Evolutionary conservation across 2,888 invertebrate species (phyloP), one percentile per base, ranked within the genome.

Genomic region (Lasioglossum lativentre): DNA sequence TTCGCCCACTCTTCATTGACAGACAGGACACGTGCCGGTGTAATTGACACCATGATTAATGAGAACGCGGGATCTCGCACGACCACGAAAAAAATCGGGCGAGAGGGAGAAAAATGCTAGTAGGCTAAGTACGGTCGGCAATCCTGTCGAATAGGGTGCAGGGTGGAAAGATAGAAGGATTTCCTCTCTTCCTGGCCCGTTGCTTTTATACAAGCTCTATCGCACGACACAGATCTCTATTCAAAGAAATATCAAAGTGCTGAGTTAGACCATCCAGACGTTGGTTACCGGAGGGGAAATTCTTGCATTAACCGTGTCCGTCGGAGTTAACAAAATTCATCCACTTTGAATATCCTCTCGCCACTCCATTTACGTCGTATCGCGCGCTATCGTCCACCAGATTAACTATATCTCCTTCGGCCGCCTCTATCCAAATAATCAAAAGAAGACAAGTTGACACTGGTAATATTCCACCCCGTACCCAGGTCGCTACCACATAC

Each of bases 161-260:
- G 78, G 80, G 83, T 79, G 86, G 85, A 88, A 87, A 88, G 89
- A 89, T 89, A 85, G 87, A 86, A 76, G 83, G 86, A 89, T 88
- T 88, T 86, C 85, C 83, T 75, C 79, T 78, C 78, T 82, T 87
- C 76, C 82, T 83, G 85, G 82, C 72, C 85, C 82, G 77, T 73
- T 75, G 85, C 89, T 88, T 89, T 89, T 84, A 81, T 85, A 71
- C 71, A 38, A 68, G 45, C 85, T 86, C 88, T 94, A 94, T 94
- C 94, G 90, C 90, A 76, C 91, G 93, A 87, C 94, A 93, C 91
- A 92, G 93, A 94, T 94, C 94, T 94, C 91, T 93, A 93, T 94
- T 94, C 93, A 94, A 93, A 93, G 92, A 92, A 94, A 93, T 93
- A 91, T 92, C 91, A 90, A 92, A 91, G 92, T 92, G 93, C 93